Evolutionary conservation across 2,888 invertebrate genomes (phyloP).

Genomic region (Drosophila mimetica): DNA sequence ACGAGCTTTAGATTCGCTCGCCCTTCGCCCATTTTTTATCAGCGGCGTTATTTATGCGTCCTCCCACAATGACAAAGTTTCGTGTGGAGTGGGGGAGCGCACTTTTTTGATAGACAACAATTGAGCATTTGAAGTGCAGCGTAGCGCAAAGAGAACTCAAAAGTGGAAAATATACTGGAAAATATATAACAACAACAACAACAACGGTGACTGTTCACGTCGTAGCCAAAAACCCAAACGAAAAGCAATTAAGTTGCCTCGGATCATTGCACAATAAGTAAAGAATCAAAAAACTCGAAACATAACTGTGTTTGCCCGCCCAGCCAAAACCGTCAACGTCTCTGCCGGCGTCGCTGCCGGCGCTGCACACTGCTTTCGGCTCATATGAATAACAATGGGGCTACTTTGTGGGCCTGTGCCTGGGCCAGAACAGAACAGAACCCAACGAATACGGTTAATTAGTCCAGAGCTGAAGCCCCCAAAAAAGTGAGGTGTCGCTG

Average conservation of each 20-base stretch:
- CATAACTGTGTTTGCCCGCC: conserved; percentile 76
- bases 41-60: conserved; percentile 72
- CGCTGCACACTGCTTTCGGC: conserved; percentile 25
- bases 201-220: too few relatives aligned
- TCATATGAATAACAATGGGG: conserved; percentile 32
- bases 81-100: conserved; percentile 1
- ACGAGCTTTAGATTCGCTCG: conserved; percentile 67
- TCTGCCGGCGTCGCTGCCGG: conserved; percentile 4
- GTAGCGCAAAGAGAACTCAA: conserved; percentile 66
- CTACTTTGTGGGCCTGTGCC: conserved; percentile 7
- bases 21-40: conserved; percentile 77
- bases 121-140: conserved; percentile 71
- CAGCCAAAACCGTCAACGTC: conserved; percentile 59
- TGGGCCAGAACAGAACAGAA: not conserved
- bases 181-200: too few relatives aligned
- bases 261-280: conserved; percentile 79
- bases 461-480: conserved; percentile 5
- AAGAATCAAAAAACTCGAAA: conserved; percentile 70
- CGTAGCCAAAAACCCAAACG: conserved; percentile 70
- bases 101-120: conserved; percentile 52
- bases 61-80: conserved; percentile 56
- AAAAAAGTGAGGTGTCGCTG: conserved; percentile 30
- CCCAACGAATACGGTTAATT: conserved; percentile 26
- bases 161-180: conserved; percentile 11
- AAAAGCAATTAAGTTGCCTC: conserved; percentile 78